Evolutionary conservation across 2,113 vertebrate species (phyloP).

Genomic region (Oreochromis tanganicae): DNA sequence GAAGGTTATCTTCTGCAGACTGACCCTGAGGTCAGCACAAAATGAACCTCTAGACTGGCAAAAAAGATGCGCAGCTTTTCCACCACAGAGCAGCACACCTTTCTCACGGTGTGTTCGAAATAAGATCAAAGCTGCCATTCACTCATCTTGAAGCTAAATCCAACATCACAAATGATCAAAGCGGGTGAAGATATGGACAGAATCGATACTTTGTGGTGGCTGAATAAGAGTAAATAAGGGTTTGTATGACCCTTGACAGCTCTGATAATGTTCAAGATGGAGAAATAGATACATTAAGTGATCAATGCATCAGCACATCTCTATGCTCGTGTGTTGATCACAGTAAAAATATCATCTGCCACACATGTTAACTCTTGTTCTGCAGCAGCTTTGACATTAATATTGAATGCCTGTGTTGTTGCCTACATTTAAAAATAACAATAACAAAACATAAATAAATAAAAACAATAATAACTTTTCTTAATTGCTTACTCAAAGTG

Average conservation of each 20-base stretch:
- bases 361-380: neutral
- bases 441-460: neutral
- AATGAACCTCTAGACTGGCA: constrained; percentile 26
- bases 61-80: constrained; percentile 16
- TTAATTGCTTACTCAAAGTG: neutral
- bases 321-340: neutral
- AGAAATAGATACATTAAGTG: neutral
- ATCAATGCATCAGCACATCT: neutral
- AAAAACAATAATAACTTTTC: neutral
- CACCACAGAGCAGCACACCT: neutral
- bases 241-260: neutral
- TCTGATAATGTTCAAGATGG: neutral
- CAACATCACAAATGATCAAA: neutral
- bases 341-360: neutral
- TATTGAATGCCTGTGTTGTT: neutral
- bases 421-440: neutral
- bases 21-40: constrained; percentile 26
- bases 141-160: neutral
- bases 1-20: neutral
- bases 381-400: neutral
- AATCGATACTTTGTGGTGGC: neutral
- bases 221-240: neutral
- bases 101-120: neutral
- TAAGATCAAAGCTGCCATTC: constrained; percentile 6
- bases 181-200: neutral